These are phyloP conservation scores for Pogonognathellus flavescens DNA, from an alignment of 1,140 invertebrate species.

Conservation along the genomic window DNA sequence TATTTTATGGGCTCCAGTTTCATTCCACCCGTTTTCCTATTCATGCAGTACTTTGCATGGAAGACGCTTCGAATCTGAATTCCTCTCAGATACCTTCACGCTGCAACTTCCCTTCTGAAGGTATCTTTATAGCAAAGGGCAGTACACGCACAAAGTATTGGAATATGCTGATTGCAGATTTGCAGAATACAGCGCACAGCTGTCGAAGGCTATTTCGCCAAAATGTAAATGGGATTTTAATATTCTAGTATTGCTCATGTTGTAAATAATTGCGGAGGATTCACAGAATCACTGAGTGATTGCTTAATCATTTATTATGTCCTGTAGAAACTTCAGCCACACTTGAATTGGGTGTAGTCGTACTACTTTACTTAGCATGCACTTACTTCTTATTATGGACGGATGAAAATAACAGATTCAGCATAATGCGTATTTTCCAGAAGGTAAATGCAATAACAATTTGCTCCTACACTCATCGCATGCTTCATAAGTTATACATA, in stretches of 20 bases:
- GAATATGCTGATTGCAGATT: slow-evolving; percentile 30
- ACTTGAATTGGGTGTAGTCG: background rate
- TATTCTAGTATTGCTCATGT: slow-evolving; percentile 6
- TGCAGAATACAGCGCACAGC: background rate
- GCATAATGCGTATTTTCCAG: too few relatives aligned
- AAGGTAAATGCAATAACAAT: too few relatives aligned
- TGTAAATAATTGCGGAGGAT: too few relatives aligned
- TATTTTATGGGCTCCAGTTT: slow-evolving; percentile 40
- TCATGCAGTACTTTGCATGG: slow-evolving; percentile 18
- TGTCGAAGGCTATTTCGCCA: slow-evolving; percentile 1
- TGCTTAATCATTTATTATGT: too few relatives aligned
- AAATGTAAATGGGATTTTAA: slow-evolving; percentile 33
- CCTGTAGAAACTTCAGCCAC: too few relatives aligned
- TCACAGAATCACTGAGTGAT: too few relatives aligned
- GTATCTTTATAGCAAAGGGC: background rate
- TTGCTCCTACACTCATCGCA: too few relatives aligned
- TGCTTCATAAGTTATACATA: too few relatives aligned
- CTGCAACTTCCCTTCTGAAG: slow-evolving; percentile 7
- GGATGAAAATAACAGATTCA: too few relatives aligned
- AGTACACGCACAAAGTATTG: background rate
- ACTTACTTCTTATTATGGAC: background rate
- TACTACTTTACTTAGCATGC: background rate
- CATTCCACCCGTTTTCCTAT: slow-evolving; percentile 12
- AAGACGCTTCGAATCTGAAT: slow-evolving; percentile 24
- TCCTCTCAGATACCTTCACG: slow-evolving; percentile 32